phyloP scores from a whole-genome alignment of 37 sponge, comb jelly and placozoan genomes.

The Axinella damicornis region DNA sequence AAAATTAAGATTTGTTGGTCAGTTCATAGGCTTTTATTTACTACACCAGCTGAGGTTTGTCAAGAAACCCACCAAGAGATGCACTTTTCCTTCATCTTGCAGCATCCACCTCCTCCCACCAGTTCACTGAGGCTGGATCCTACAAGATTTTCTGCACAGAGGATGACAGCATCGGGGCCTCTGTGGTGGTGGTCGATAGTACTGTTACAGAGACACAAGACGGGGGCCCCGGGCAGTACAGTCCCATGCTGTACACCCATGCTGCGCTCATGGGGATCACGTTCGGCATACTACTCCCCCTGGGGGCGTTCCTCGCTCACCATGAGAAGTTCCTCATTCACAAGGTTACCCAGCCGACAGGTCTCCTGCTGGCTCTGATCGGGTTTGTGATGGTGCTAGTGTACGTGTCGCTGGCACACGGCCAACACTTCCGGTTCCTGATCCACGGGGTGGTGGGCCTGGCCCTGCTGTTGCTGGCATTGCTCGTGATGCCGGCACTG shows the following conservation, averaged over 20 bases:
- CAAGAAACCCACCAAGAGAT: too few relatives aligned
- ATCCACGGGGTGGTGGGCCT: conserved; percentile 58
- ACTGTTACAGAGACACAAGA: too few relatives aligned
- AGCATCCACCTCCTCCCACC: not conserved
- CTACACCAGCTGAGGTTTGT: too few relatives aligned
- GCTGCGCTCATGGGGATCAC: conserved; percentile 50
- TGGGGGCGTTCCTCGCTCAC: conserved; percentile 55
- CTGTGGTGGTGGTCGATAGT: conserved; percentile 19
- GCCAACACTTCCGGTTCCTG: conserved; percentile 28
- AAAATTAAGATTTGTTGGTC: too few relatives aligned
- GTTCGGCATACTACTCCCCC: conserved; percentile 53
- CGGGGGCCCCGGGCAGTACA: not conserved
- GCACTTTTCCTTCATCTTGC: too few relatives aligned
- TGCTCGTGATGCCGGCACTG: conserved; percentile 43
- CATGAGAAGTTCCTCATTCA: conserved; percentile 11
- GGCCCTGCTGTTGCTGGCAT: conserved; percentile 23
- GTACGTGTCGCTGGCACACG: conserved; percentile 33
- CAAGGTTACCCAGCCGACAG: conserved; percentile 35
- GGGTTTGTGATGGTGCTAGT: conserved; percentile 43
- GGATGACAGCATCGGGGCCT: not conserved
- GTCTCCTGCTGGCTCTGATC: conserved; percentile 11
- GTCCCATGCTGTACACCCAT: conserved; percentile 49
- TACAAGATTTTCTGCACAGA: conserved; percentile 21
- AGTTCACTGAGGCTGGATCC: conserved; percentile 27
- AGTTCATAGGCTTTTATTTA: too few relatives aligned